Base-by-base conservation (phyloP, 2,797 vertebrate genomes). In the Liasis olivaceus region DNA sequence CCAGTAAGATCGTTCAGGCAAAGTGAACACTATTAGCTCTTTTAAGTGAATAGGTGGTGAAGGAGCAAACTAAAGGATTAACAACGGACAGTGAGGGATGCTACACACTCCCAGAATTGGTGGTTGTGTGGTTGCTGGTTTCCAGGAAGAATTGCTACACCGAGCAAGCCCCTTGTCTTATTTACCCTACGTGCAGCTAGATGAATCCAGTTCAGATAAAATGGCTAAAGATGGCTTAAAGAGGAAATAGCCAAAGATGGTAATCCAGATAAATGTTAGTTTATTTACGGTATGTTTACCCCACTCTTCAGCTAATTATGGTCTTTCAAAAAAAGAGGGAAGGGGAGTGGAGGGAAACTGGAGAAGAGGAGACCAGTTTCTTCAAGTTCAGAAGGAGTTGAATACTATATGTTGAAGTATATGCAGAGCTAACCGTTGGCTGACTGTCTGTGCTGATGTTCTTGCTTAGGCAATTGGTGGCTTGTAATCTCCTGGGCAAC, bases 31-130 rank as follows among this genome's bases (percentile, higher is more conserved):
- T 97, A 96, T 98, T 97, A 97, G 94, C 90, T 95, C 95, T 96
- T 96, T 94, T 89, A 97, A 96, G 95, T 87, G 96, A 96, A 96
- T 42, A 91, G 95, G 96, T 96, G 95, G 97, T 97, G 95, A 96
- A 93, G 93, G 90, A 69, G 89, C 96, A 96, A 95, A 97, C 97
- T 96, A 96, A 95, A 94, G 97, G 95, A 97, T 98, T 97, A 97
- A 95, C 64, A 47, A 86, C 91, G 91, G 96, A 95, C 94, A 95
- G 96, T 87, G 91, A 89, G 88, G 95, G 15, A 93, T 24, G 0
- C 36, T 93, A 92, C 88, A 22, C 0, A 59, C 94, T 92, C 91
- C 13, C 94, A 92, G 58, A 91, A 90, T 26, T 90, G 95, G 95
- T 94, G 95, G 94, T 24, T 7, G 87, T 94, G 93, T 90, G 91